A percentile compares a stretch with the other conserved stretches of the same genome.
Conservation (phyloP, 1,140 invertebrate species). For the Eumeta japonica region DNA sequence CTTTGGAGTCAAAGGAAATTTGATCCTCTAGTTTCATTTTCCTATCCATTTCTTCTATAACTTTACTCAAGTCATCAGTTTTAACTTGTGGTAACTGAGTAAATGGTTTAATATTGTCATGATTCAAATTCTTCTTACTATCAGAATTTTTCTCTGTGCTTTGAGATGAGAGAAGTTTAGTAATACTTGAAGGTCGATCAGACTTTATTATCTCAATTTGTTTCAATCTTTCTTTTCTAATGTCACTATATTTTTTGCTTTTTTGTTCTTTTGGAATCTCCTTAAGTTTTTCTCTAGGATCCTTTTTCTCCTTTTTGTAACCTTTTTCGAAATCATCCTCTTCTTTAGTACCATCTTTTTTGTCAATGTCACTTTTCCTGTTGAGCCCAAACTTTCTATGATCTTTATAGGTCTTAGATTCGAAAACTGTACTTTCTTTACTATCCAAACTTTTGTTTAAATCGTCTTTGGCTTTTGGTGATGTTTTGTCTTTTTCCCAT, state of each 20-base stretch:
- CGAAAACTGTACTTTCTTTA: constrained; percentile 36
- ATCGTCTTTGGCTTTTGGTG: constrained; percentile 48
- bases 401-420: constrained; percentile 44
- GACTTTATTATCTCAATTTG: constrained; percentile 29
- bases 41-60: constrained; percentile 48
- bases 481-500: constrained; percentile 50
- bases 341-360: constrained; percentile 31
- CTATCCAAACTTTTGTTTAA: constrained; percentile 29
- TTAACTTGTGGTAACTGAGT: constrained; percentile 52
- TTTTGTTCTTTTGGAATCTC: constrained; percentile 44
- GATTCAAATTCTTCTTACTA: constrained; percentile 26
- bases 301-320: constrained; percentile 35
- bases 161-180: constrained; percentile 36
- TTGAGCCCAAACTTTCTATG: constrained; percentile 33
- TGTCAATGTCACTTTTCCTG: constrained; percentile 46
- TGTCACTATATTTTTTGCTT: constrained; percentile 54
- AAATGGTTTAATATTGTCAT: constrained; percentile 54
- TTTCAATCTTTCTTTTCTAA: constrained; percentile 46
- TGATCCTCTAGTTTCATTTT: constrained; percentile 36
- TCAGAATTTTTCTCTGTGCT: constrained; percentile 10
- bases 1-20: too few species aligned
- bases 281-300: constrained; percentile 39
- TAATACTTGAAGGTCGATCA: constrained; percentile 40
- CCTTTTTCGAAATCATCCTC: constrained; percentile 29
- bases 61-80: constrained; percentile 45